Evolutionary conservation across 2,888 invertebrate species (phyloP).

Genomic region (Dolichomitus sp.): DNA sequence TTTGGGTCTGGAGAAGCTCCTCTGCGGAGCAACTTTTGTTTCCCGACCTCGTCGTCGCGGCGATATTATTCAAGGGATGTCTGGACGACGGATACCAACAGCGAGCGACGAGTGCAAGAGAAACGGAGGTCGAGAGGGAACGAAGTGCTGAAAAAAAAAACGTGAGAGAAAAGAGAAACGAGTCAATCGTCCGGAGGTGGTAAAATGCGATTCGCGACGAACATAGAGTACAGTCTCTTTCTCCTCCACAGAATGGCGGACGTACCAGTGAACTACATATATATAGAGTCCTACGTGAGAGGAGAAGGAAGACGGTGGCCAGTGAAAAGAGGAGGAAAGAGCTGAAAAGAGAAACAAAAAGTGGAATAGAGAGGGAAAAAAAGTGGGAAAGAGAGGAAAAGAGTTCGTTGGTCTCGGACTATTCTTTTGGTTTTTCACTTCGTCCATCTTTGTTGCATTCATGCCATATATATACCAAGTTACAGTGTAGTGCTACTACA

Average conservation of each 20-base stretch:
- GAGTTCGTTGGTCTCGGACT: slow-evolving; percentile 43
- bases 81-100: slow-evolving; percentile 16
- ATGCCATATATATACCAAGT: background rate
- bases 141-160: slow-evolving; percentile 25
- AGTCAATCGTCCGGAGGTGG: slow-evolving; percentile 64
- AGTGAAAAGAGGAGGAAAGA: background rate
- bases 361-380: background rate
- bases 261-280: slow-evolving; percentile 34
- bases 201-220: slow-evolving; percentile 50
- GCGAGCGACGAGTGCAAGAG: slow-evolving; percentile 25
- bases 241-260: slow-evolving; percentile 56
- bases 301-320: slow-evolving; percentile 7
- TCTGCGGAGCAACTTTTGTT: slow-evolving; percentile 62
- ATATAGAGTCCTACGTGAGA: slow-evolving; percentile 16
- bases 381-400: slow-evolving; percentile 9
- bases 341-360: background rate
- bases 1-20: slow-evolving; percentile 1
- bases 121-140: slow-evolving; percentile 18
- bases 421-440: slow-evolving; percentile 39
- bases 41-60: slow-evolving; percentile 55
- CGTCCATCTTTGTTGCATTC: slow-evolving; percentile 41
- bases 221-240: slow-evolving; percentile 46
- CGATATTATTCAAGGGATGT: slow-evolving; percentile 68
- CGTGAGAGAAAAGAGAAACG: slow-evolving; percentile 27
- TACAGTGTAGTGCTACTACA: background rate